phyloP scores from a whole-genome alignment of 2,113 vertebrate species.

The Stegostoma tigrinum region DNA sequence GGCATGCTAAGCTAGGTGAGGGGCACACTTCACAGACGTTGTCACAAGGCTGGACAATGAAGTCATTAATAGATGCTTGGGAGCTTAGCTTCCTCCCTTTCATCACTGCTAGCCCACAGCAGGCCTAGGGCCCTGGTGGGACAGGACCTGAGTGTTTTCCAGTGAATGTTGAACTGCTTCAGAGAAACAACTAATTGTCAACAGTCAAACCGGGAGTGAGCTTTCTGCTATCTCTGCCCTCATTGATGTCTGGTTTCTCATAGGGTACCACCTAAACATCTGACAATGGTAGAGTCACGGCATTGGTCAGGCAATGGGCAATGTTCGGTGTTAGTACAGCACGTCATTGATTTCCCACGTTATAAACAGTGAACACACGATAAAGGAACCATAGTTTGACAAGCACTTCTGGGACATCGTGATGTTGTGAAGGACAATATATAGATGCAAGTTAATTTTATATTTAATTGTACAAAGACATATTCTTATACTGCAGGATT shows the following conservation, averaged over 20 bases:
- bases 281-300: background rate
- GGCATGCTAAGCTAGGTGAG: background rate
- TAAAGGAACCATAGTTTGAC: background rate
- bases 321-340: background rate
- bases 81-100: background rate
- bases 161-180: background rate
- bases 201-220: background rate
- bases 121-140: background rate
- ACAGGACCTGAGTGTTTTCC: background rate
- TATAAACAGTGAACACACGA: too few relatives aligned
- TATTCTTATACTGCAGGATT: background rate
- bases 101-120: background rate
- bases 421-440: background rate
- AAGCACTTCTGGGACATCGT: background rate
- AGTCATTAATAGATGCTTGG: background rate
- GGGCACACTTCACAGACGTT: background rate
- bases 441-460: background rate
- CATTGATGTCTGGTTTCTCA: background rate
- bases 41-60: background rate
- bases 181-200: background rate
- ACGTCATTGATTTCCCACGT: background rate
- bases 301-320: background rate
- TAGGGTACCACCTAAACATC: background rate
- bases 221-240: background rate
- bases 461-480: background rate